These are phyloP conservation scores for Argentina silus DNA, from an alignment of 2,797 vertebrate species.

Conservation along the genomic window DNA sequence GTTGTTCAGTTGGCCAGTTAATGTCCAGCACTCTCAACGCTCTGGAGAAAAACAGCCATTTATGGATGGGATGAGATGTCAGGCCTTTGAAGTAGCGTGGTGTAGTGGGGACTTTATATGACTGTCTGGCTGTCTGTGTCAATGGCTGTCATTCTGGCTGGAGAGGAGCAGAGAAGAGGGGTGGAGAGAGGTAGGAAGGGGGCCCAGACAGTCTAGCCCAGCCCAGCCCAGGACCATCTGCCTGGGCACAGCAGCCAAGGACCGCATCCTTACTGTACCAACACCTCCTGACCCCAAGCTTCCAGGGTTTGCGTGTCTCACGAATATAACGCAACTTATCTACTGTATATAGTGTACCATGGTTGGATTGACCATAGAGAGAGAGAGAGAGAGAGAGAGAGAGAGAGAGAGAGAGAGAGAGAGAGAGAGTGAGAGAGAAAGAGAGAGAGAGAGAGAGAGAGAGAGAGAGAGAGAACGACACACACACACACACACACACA, in stretches of 20 bases:
- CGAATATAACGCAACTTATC: constrained; percentile 6
- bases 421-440: too few relatives aligned
- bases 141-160: constrained; percentile 38
- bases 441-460: too few relatives aligned
- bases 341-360: too few relatives aligned
- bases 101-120: constrained; percentile 30
- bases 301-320: constrained; percentile 3
- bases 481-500: background rate
- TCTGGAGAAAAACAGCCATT: constrained; percentile 27
- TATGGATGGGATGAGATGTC: constrained; percentile 49
- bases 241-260: constrained; percentile 36
- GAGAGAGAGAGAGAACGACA: too few relatives aligned
- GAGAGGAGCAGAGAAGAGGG: background rate
- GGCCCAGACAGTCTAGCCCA: constrained; percentile 43
- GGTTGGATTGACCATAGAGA: background rate
- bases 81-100: constrained; percentile 45
- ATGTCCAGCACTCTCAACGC: background rate
- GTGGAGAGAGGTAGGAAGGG: constrained; percentile 17
- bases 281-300: constrained; percentile 48
- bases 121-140: constrained; percentile 38
- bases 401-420: background rate
- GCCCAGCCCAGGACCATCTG: constrained; percentile 62
- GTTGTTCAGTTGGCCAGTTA: constrained; percentile 1
- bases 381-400: background rate
- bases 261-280: constrained; percentile 49